Evolutionary conservation across 2,113 vertebrate species (phyloP), one percentile per base, ranked within the genome.

Genomic region (Henicopernis longicauda): DNA sequence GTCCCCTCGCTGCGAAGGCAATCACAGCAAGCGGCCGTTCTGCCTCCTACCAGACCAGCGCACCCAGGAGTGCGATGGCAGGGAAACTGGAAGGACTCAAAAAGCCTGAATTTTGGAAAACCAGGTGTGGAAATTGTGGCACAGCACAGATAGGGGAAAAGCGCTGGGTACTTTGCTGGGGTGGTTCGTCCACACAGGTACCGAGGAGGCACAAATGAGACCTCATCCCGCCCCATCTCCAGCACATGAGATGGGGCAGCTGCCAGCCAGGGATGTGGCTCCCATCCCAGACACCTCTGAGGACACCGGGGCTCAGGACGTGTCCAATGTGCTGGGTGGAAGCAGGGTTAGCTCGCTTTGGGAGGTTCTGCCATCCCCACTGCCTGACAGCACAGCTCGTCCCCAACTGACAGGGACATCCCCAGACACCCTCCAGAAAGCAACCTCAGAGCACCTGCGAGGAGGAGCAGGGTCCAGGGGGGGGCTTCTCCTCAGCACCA

Each of bases 41-140:
- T 15, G 49, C 63, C 45, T 25, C 59, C 29, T 27, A 45, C 40
- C 38, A 44, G 57, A 27, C 38, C 17, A 13, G 27, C 29, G 9
- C 31, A 9, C 4, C 42, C 69, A 15, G 40, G 9, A 27, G 27
- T 1, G 32, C 8, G 7, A 27, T 5, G 18, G 59, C 80, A 50
- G 61, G 29, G 44, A 36, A 23, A 13, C 4, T 10, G 45, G 25
- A 40, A 16, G 21, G 23, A 26, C 45, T 34, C 74, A 13, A 21
- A 52, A 38, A 23, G 45, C 22, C 29, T 12, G 44, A 29, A 45
- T 42, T 73, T 61, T 13, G 36, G 54, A 21, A 78, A 82, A 78
- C 0, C 4, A 4, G 40, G 32, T 2, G 1, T 4, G 44, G 32
- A 26, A 66, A 45, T 10, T 3, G 5, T 0, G 1, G 44, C 38